Conservation (phyloP, 2,888 invertebrate species). For the Trissolcus japonicus region DNA sequence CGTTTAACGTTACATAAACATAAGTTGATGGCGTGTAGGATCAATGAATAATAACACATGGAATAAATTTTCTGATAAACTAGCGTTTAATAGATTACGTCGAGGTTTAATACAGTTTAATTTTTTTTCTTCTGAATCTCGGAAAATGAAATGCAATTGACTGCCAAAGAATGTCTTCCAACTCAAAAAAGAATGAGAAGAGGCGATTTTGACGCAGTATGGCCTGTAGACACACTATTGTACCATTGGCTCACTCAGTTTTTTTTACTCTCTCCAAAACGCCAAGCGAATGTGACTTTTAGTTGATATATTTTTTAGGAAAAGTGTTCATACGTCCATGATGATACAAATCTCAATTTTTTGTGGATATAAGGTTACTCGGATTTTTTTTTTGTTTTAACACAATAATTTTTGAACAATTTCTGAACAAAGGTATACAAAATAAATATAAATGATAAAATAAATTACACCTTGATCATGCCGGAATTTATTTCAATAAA, state of each 20-base stretch:
- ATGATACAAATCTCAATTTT: too few species aligned
- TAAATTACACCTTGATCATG: too few species aligned
- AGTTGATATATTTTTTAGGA: slow-evolving; percentile 10
- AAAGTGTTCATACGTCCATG: too few species aligned
- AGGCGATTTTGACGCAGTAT: slow-evolving; percentile 52
- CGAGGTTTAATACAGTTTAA: slow-evolving; percentile 69
- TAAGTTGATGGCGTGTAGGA: slow-evolving; percentile 6
- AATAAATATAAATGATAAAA: too few species aligned
- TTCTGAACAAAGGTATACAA: too few species aligned
- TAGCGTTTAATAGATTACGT: slow-evolving; percentile 72
- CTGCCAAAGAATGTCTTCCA: slow-evolving; percentile 58
- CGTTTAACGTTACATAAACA: too few species aligned
- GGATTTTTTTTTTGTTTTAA: too few species aligned
- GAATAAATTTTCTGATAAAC: slow-evolving; percentile 70
- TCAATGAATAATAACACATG: slow-evolving; percentile 55
- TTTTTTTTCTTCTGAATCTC: slow-evolving; percentile 61
- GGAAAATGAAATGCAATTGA: slow-evolving; percentile 62
- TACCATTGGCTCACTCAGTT: slow-evolving; percentile 49
- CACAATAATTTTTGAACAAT: too few species aligned
- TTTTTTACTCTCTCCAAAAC: slow-evolving; percentile 51
- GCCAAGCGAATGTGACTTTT: slow-evolving; percentile 35
- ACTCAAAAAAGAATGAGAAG: slow-evolving; percentile 24
- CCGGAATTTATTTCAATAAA: background rate
- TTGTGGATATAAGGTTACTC: too few species aligned
- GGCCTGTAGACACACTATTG: slow-evolving; percentile 50